phyloP scores from a whole-genome alignment of 2,888 invertebrate genomes.

The Ypsolopha scabrella region DNA sequence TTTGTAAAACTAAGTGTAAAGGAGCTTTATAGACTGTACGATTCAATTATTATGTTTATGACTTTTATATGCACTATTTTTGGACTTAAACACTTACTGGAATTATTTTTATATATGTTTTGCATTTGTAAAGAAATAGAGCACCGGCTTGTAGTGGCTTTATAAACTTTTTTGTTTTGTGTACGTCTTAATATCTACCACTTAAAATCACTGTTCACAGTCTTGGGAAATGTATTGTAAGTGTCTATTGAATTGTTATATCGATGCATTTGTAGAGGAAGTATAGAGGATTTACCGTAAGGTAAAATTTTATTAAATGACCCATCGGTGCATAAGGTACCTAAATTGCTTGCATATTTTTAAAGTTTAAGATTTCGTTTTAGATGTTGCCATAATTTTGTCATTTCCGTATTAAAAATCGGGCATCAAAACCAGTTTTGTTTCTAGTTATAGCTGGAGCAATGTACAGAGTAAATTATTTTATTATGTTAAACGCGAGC shows the following conservation, averaged over 20 bases:
- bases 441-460: conserved; percentile 24
- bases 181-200: conserved; percentile 16
- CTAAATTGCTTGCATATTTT: conserved; percentile 14
- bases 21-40: conserved; percentile 62
- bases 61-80: conserved; percentile 33
- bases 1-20: conserved; percentile 44
- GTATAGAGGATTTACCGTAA: background rate
- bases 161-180: conserved; percentile 22
- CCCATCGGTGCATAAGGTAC: conserved; percentile 18
- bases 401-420: conserved; percentile 31
- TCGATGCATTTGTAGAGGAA: conserved; percentile 3
- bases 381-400: conserved; percentile 50
- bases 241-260: background rate
- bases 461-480: conserved; percentile 65
- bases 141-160: conserved; percentile 62
- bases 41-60: conserved; percentile 43
- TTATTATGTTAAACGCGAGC: conserved; percentile 34
- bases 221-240: background rate
- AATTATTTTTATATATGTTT: conserved; percentile 32
- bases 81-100: conserved; percentile 26
- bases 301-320: background rate
- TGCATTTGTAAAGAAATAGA: conserved; percentile 30
- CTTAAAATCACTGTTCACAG: background rate
- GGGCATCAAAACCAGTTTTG: conserved; percentile 40
- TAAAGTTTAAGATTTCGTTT: conserved; percentile 12